Percentiles rank a stretch among this genome's conserved stretches.
Conservation (phyloP, 2,888 invertebrate genomes). For the Coelopa pilipes region DNA sequence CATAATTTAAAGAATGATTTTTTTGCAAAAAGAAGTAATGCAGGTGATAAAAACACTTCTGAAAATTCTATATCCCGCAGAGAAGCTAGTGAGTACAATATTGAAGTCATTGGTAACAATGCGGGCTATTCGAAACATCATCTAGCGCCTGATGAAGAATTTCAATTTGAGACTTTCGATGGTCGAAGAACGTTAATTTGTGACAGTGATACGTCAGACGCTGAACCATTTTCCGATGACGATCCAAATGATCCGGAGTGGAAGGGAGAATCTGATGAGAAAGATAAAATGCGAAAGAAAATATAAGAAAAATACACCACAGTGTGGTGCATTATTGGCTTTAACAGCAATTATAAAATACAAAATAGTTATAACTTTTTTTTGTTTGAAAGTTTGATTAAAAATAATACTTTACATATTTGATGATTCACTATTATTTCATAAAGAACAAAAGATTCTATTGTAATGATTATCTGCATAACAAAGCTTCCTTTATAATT, state of each 20-base stretch:
- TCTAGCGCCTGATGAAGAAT: conserved; percentile 55
- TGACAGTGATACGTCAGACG: conserved; percentile 59
- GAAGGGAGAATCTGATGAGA: conserved; percentile 66
- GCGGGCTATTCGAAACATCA: conserved; percentile 57
- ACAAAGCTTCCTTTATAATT: conserved; percentile 26
- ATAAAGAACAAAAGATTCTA: too few relatives aligned
- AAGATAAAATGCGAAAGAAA: conserved; percentile 43
- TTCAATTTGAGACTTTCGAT: conserved; percentile 26
- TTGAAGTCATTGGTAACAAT: conserved; percentile 47
- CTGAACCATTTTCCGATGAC: conserved; percentile 77
- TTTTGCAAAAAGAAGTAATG: conserved; percentile 10
- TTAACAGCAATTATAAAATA: too few relatives aligned
- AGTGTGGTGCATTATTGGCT: conserved; percentile 6
- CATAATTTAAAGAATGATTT: conserved; percentile 17
- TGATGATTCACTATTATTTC: too few relatives aligned
- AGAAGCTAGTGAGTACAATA: conserved; percentile 41
- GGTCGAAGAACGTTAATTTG: not conserved
- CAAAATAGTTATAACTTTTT: conserved; percentile 7
- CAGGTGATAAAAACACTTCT: conserved; percentile 15
- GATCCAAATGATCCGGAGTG: conserved; percentile 90
- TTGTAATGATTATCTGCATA: conserved; percentile 11
- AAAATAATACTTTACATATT: too few relatives aligned
- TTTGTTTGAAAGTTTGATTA: not conserved
- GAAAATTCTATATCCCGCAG: conserved; percentile 37
- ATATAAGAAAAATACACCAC: conserved; percentile 36